Evolutionary conservation across 2,113 vertebrate species (phyloP).

Genomic region (Irena cyanogastra): DNA sequence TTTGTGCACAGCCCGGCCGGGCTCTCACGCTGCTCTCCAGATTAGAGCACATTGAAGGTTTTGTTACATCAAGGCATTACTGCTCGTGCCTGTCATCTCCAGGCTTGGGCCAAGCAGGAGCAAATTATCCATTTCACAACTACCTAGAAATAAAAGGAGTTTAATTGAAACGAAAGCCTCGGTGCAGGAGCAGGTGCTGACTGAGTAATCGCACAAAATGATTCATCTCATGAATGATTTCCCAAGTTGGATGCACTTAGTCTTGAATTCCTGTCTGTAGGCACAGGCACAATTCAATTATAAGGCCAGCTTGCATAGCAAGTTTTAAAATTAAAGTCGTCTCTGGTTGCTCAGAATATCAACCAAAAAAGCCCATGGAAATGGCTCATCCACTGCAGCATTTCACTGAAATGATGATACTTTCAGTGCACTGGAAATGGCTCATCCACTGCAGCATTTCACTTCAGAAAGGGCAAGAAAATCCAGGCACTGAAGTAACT

Average conservation of each 20-base stretch:
- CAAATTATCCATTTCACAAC: not conserved
- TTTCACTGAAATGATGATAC: too few species aligned
- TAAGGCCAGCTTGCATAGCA: not conserved
- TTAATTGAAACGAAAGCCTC: not conserved
- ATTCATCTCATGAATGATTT: not conserved
- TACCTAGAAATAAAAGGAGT: not conserved
- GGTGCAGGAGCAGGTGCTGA: slow-evolving; percentile 1
- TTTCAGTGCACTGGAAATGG: too few species aligned
- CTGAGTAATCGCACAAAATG: not conserved
- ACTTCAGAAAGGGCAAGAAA: not conserved
- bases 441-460: not conserved
- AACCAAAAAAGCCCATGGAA: not conserved
- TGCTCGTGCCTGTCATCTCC: not conserved
- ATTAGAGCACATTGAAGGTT: not conserved
- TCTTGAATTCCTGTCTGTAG: slow-evolving; percentile 10
- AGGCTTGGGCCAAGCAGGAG: not conserved
- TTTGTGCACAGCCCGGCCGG: not conserved
- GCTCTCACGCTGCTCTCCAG: not conserved
- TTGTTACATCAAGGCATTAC: not conserved
- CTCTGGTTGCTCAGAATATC: not conserved
- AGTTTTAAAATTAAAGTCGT: not conserved
- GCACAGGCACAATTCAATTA: not conserved
- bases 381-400: not conserved
- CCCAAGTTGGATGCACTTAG: not conserved
- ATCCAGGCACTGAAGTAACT: not conserved